phyloP scores from a whole-genome alignment of 2,113 vertebrate species.

The Hemibagrus wyckioides region DNA sequence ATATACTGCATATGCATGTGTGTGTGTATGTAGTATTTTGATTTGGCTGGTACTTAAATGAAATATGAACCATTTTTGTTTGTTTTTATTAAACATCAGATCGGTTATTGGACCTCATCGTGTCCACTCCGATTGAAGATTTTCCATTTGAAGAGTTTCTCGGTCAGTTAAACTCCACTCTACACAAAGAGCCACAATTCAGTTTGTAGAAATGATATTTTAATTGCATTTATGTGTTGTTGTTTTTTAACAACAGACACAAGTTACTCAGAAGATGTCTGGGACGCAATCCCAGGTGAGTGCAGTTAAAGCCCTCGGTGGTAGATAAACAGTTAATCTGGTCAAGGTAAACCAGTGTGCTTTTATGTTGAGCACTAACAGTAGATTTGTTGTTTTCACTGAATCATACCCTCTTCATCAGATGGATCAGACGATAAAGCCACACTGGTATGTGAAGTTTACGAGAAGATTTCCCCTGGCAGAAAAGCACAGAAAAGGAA shows the following conservation, averaged over 20 bases:
- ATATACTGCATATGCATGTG: not conserved
- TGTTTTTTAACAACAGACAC: not conserved
- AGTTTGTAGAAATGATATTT: not conserved
- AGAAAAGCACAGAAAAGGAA: not conserved
- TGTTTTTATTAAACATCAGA: not conserved
- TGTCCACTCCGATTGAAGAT: not conserved
- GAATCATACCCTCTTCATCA: not conserved
- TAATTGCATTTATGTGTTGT: not conserved
- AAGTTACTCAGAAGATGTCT: conserved; percentile 31
- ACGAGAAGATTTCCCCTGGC: not conserved
- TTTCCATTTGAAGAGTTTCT: conserved; percentile 39
- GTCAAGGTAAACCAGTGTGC: too few species aligned
- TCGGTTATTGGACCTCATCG: conserved; percentile 2
- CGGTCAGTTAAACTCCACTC: conserved; percentile 8
- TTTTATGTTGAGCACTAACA: not conserved
- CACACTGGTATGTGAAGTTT: not conserved
- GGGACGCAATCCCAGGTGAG: conserved; percentile 17
- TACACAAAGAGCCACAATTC: not conserved
- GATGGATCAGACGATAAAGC: conserved; percentile 21
- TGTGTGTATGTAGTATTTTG: not conserved
- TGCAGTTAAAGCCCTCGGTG: not conserved
- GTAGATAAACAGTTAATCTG: too few species aligned
- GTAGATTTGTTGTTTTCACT: too few species aligned
- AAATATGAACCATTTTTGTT: not conserved
- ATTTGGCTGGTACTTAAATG: not conserved